Evolutionary conservation across 2,888 invertebrate genomes (phyloP), one percentile per base, ranked within the genome.

Genomic region (Ophonus ardosiacus): DNA sequence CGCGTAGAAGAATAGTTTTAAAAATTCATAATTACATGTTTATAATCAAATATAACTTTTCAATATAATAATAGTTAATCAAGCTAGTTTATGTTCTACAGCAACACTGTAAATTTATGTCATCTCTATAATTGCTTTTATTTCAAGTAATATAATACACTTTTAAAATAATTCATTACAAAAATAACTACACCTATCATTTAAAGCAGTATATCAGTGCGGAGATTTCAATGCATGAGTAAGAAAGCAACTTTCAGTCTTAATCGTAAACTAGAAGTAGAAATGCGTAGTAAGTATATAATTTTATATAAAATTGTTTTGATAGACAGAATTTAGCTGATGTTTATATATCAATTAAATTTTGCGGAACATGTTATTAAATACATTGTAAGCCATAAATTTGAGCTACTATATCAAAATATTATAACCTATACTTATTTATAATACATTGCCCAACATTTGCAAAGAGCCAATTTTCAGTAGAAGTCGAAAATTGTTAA

Each of bases 381-480:
- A 51, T 51, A 51, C 43, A 51, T 10, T 15, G 68, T 24, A 31
- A 15, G 38, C 31, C 15, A 68, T 68, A 68, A 68, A 68, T 68
- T 68, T 68, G 13, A 31, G 31, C 15, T 63, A 63, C 63, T 68
- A 38, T 68, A 68, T 38, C 38, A 68, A 68, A 68, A 38, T 68
- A 68, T n/a, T n/a, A 68, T 38, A 68, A 68, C 68, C 68, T 68
- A 68, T 68, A 68, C 68, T 68, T 68, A 68, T 68, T 38, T 68
- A 7, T 38, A 10, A 38, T 68, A 38, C 10, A 68, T 68, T 63
- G 13, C 18, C 13, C 8, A 68, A 68, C 13, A n/a, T 68, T 68
- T n/a, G 68, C 68, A 68, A 68, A 68, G 68, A 68, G 38, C 31
- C 31, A 68, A 38, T 68, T 68, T 68, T 51, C 31, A 13, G 10